phyloP scores from a whole-genome alignment of 2,888 invertebrate species.

The Drosophila algonquin region DNA sequence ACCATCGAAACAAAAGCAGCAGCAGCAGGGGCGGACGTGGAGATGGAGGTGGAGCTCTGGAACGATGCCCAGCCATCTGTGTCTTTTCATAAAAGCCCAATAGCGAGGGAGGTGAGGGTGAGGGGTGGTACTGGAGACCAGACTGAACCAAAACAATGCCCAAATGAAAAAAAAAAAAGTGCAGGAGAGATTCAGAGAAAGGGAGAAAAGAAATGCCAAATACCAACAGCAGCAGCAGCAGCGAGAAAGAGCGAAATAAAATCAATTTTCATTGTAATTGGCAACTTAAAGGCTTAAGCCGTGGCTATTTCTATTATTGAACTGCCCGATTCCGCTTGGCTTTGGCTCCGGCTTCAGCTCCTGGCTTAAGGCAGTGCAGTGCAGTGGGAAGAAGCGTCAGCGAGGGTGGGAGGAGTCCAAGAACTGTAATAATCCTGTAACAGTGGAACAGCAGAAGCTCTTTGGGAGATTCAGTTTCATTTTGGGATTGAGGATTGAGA shows the following conservation, averaged over 20 bases:
- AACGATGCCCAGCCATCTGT: conserved; percentile 18
- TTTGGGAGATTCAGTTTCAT: neutral
- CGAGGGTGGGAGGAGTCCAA: neutral
- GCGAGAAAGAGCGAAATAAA: conserved; percentile 57
- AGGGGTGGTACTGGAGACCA: conserved; percentile 4
- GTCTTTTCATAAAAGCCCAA: conserved; percentile 46
- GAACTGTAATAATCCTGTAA: neutral
- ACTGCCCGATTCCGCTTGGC: conserved; percentile 24
- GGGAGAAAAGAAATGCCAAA: conserved; percentile 16
- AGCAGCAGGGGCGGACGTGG: conserved; percentile 2
- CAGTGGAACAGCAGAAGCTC: neutral
- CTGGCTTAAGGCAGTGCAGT: neutral
- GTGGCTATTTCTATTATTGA: conserved; percentile 61
- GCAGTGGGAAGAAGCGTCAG: neutral
- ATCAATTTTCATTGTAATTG: conserved; percentile 75
- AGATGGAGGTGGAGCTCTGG: neutral
- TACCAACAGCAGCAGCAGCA: conserved; percentile 9
- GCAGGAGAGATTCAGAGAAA: neutral
- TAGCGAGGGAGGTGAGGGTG: conserved; percentile 1
- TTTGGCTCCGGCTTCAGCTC: neutral
- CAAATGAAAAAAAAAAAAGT: conserved; percentile 11
- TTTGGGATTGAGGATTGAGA: too few species aligned
- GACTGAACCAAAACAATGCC: conserved; percentile 34
- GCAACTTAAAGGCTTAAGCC: conserved; percentile 71
- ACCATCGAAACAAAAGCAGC: conserved; percentile 32